A percentile compares a stretch with the other conserved stretches of the same genome.
phyloP scores from a whole-genome alignment of 2,888 invertebrate species.

The Ophioninae sp. region DNA sequence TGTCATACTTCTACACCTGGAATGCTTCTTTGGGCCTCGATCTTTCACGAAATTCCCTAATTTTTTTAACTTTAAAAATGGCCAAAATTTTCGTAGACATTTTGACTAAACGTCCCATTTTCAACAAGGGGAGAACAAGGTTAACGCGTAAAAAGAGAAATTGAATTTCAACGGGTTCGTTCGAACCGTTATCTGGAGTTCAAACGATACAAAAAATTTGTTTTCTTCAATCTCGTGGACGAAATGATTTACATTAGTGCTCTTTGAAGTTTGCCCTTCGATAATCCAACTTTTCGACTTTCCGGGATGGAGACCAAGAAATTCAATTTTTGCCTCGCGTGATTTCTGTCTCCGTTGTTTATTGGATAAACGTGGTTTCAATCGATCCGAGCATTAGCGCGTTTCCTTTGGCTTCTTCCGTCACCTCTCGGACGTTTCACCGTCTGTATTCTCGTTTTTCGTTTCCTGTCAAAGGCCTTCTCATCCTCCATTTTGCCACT shows the following conservation, averaged over 20 bases:
- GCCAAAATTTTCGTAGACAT: too few species aligned
- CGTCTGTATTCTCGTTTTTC: background rate
- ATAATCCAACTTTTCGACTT: background rate
- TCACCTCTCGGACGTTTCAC: background rate
- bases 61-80: too few species aligned
- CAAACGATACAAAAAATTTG: background rate
- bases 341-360: constrained; percentile 18
- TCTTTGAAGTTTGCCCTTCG: background rate
- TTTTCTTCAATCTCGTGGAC: background rate
- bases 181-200: background rate
- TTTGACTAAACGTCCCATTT: too few species aligned
- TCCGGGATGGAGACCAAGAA: background rate
- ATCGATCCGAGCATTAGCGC: constrained; percentile 15
- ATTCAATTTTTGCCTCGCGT: constrained; percentile 7
- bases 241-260: background rate
- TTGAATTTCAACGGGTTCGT: background rate
- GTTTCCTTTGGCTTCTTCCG: constrained; percentile 34
- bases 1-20: constrained; percentile 27
- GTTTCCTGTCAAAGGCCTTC: background rate
- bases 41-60: too few species aligned
- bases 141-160: background rate
- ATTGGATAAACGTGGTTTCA: constrained; percentile 35
- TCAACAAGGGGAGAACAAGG: too few species aligned
- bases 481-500: background rate
- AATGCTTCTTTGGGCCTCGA: background rate